phyloP scores from a whole-genome alignment of 2,113 vertebrate species.

The Thunnus maccoyii region DNA sequence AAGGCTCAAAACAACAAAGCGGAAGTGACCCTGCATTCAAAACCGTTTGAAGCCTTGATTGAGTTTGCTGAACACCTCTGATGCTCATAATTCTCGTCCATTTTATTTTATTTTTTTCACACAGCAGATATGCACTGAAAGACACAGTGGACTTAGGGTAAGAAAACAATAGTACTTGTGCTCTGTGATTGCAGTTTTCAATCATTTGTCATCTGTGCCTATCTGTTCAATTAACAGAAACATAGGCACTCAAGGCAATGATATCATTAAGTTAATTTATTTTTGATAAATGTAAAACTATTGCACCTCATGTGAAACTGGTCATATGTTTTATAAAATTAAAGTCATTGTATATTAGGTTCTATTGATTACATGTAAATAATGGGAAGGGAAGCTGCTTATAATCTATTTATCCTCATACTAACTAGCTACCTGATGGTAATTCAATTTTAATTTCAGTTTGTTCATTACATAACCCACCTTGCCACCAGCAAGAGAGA shows the following conservation, averaged over 20 bases:
- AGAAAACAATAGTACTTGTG: background rate
- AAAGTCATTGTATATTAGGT: too few relatives aligned
- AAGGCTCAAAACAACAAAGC: background rate
- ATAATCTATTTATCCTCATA: background rate
- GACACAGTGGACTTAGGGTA: background rate
- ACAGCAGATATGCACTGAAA: background rate
- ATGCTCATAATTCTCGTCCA: background rate
- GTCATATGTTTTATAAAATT: background rate
- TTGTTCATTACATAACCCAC: background rate
- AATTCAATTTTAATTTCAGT: background rate
- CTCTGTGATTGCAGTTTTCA: background rate
- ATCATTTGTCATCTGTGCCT: background rate
- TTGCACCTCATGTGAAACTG: background rate
- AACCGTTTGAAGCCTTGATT: background rate
- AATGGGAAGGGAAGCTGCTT: constrained; percentile 3
- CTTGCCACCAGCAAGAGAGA: background rate
- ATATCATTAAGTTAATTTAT: constrained; percentile 1
- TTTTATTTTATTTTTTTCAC: background rate
- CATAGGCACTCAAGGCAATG: background rate
- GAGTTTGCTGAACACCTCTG: background rate
- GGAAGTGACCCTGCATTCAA: background rate
- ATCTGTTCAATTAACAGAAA: background rate
- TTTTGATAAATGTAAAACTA: constrained; percentile 11
- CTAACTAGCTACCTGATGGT: background rate
- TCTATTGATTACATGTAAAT: too few relatives aligned